Evolutionary conservation across 2,113 vertebrate species (phyloP).

Genomic region (Struthidea cinerea): DNA sequence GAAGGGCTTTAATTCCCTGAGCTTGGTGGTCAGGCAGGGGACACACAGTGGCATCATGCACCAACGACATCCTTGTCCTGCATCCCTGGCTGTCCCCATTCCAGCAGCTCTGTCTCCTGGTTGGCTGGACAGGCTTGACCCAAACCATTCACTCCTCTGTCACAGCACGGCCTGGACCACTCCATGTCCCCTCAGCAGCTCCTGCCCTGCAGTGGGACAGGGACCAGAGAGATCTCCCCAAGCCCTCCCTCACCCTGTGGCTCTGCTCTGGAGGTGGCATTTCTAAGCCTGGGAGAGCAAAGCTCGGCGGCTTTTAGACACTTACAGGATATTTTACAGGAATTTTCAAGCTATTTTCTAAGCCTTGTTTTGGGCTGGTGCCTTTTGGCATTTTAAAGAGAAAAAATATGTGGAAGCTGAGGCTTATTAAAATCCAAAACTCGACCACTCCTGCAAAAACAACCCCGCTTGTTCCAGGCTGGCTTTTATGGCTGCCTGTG

Average conservation of each 20-base stretch:
- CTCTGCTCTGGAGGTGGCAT: background rate
- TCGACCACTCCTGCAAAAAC: constrained; percentile 37
- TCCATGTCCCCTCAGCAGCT: background rate
- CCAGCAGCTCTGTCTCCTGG: background rate
- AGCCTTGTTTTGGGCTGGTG: constrained; percentile 40
- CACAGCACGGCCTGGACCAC: background rate
- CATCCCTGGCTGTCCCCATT: background rate
- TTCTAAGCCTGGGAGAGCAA: background rate
- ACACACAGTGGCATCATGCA: accelerated
- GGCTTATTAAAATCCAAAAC: constrained; percentile 69
- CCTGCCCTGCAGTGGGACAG: background rate
- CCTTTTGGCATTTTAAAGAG: constrained; percentile 55
- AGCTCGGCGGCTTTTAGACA: background rate
- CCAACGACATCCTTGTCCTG: background rate
- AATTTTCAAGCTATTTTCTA: constrained; percentile 4
- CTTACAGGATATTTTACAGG: constrained; percentile 52
- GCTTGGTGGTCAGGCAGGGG: background rate
- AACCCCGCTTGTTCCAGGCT: constrained; percentile 10
- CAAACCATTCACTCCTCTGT: background rate
- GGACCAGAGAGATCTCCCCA: background rate
- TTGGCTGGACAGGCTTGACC: background rate
- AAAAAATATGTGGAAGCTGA: constrained; percentile 23
- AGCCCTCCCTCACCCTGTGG: background rate
- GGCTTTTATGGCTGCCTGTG: constrained; percentile 15
- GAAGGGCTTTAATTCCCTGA: background rate